Base-by-base conservation (phyloP, 1,140 invertebrate genomes). In the Meloidogyne exigua region DNA sequence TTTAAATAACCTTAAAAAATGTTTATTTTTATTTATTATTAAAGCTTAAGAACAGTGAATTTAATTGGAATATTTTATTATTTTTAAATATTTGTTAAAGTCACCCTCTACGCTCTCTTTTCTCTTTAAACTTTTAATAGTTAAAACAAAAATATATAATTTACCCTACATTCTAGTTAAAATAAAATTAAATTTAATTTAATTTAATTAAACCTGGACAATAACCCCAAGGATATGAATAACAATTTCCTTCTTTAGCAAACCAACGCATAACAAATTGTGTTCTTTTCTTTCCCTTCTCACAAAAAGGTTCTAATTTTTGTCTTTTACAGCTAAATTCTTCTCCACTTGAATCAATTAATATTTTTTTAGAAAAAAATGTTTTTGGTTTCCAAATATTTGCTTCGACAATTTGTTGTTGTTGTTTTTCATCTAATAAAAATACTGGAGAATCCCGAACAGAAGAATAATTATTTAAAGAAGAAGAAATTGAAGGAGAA, bases 221-320 rank as follows among this genome's bases (percentile, higher is more conserved):
- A 49, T 73, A 81, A 5, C 79, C 79, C 72, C 70, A 80, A 25
- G 76, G 79, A 69, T 81, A 81, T 1, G 75, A 74, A 12, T 68
- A 42, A 63, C 80, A 81, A 25, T 42, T 42, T 28, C 79, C 78
- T 25, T 81, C 79, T 64, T 72, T 65, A 26, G 42, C 39, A 32
- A 77, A 77, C 80, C 80, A 81, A 5, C 80, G 62, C 11, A 81
- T 28, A 62, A 81, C 80, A 66, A 81, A 73, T 57, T 76, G 75
- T n/a, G 75, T 76, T 62, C 65, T 65, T 25, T 67, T 32, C 26
- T 49, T 65, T 7, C 75, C 42, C 42, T 76, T 67, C 62, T 76
- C 75, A 63, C 75, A 76, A 18, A 69, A 76, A n/a, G 68, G 69
- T 28, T 72, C 49, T 65, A 76, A 63, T 1, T 15, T 25, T 44